Evolutionary conservation across 2,888 invertebrate species (phyloP), one percentile per base, ranked within the genome.

Genomic region (Nebria brevicollis): DNA sequence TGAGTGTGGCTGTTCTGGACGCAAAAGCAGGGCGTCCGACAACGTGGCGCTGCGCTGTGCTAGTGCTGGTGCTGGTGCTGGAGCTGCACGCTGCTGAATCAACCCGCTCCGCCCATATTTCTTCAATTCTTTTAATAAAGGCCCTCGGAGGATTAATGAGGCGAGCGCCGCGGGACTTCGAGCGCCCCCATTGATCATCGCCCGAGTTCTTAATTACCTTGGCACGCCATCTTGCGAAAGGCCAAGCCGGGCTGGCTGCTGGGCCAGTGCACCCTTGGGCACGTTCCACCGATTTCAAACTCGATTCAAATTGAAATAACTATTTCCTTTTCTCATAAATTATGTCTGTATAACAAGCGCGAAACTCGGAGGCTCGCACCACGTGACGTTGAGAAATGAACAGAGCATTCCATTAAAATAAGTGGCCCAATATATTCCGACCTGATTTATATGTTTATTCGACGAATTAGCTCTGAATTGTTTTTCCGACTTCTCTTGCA

Each of bases 51-150:
- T 34, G 34, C 15, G 74, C 70, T 10, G 43, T 42, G 25, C 66
- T 20, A 77, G 26, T 72, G 65, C 15, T 66, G 75, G 68, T 20
- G 74, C 70, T 10, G 66, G 43, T 42, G 25, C 66, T 10, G 66
- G 43, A 20, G 25, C 66, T 54, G 54, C 54, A 54, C 74, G 66
- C 11, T 85, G 84, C 83, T 81, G 75, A 66, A 15, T 65, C 66
- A 84, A 85, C 85, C 85, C 84, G 87, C 86, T 87, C 87, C 89
- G 89, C 89, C 90, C 88, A 90, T 90, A 89, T 89, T 89, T 89
- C 89, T 89, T 87, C 88, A 86, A 89, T 89, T 90, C 89, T 90
- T 90, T 90, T 89, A 90, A 90, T 90, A 89, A 90, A 89, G 87
- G 87, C 86, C 86, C 82, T 83, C 84, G 82, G 84, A 85, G 88